Conservation (phyloP, 2,888 invertebrate species). For the Sipha maydis region DNA sequence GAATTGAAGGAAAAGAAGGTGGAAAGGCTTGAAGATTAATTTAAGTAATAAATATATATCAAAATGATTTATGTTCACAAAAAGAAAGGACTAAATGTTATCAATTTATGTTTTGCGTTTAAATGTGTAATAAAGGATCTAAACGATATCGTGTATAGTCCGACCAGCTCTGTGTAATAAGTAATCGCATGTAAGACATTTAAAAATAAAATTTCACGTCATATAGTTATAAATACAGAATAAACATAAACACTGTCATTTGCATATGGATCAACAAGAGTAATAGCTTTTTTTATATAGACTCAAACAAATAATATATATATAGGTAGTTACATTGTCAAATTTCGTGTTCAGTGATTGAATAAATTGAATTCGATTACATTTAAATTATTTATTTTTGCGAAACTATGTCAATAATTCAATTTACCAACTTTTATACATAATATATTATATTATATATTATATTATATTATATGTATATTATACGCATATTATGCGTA, state of each 20-base stretch:
- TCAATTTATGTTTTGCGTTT: conserved; percentile 36
- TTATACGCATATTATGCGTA: too few species aligned
- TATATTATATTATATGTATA: too few species aligned
- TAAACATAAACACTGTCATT: conserved; percentile 46
- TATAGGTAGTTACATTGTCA: not conserved
- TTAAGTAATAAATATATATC: conserved; percentile 41
- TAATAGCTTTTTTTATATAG: not conserved
- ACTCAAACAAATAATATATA: not conserved
- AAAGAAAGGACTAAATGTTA: conserved; percentile 29
- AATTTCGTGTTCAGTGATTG: not conserved
- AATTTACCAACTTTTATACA: not conserved
- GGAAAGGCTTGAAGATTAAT: not conserved
- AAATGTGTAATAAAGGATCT: conserved; percentile 15
- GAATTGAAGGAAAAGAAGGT: not conserved
- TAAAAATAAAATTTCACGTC: conserved; percentile 57
- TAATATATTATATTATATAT: not conserved
- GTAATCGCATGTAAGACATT: conserved; percentile 6
- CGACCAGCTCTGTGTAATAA: not conserved
- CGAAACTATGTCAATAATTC: not conserved
- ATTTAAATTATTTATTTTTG: not conserved
- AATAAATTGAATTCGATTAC: not conserved
- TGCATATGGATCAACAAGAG: conserved; percentile 15
- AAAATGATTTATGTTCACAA: conserved; percentile 37
- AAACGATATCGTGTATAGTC: conserved; percentile 30
- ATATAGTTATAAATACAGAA: conserved; percentile 44